Conservation (phyloP, 2,888 invertebrate genomes). For the Diplazon laetatorius region DNA sequence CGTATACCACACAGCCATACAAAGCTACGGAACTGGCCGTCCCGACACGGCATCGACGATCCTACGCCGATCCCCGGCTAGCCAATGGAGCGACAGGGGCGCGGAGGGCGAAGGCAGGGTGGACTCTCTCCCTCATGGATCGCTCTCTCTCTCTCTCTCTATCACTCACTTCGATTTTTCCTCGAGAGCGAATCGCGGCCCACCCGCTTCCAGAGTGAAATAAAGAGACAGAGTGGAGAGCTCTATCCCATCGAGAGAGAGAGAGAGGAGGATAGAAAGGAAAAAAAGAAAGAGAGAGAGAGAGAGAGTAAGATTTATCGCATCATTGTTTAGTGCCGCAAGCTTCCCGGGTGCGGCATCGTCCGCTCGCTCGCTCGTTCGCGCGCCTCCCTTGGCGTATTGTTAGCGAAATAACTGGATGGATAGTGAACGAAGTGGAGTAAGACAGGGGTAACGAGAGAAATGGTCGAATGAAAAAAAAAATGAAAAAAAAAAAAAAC, state of each 20-base stretch:
- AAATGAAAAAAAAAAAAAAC: too few species aligned
- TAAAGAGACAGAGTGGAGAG: constrained; percentile 69
- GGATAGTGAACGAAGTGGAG: constrained; percentile 54
- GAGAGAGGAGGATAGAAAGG: constrained; percentile 65
- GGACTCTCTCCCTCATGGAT: constrained; percentile 30
- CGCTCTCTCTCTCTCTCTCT: constrained; percentile 38
- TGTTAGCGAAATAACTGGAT: constrained; percentile 65
- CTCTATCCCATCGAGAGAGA: constrained; percentile 58
- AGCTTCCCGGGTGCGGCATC: constrained; percentile 70
- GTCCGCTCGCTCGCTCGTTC: too few species aligned
- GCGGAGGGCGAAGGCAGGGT: constrained; percentile 39
- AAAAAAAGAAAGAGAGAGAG: constrained; percentile 26
- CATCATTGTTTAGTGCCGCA: constrained; percentile 78
- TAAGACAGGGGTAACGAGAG: constrained; percentile 42
- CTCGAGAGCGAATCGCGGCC: constrained; percentile 52
- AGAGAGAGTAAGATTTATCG: constrained; percentile 77
- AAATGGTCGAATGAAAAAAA: constrained; percentile 39
- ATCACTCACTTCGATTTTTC: constrained; percentile 59
- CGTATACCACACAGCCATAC: constrained; percentile 42
- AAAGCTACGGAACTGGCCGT: constrained; percentile 9
- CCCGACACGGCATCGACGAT: constrained; percentile 15
- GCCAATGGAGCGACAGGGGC: constrained; percentile 48
- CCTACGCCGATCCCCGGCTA: constrained; percentile 17
- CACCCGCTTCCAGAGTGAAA: constrained; percentile 62
- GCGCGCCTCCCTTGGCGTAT: constrained; percentile 60